Base-by-base conservation (phyloP, 1,140 invertebrate genomes). In the Drosophila virilis region DNA sequence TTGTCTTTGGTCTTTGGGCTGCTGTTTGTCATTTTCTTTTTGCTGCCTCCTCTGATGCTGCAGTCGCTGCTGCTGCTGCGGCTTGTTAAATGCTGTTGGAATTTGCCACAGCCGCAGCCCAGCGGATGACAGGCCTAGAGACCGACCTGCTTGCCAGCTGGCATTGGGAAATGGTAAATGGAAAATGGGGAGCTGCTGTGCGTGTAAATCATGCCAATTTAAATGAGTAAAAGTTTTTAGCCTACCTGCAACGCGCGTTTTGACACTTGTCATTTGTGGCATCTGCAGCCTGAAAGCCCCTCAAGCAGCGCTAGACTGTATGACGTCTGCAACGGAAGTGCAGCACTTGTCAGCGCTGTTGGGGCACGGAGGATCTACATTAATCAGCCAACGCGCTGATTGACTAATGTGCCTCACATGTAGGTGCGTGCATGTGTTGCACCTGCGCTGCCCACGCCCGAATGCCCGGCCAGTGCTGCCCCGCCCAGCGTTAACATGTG, bases 131-230 rank as follows among this genome's bases (percentile, higher is more conserved):
- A 70, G 52, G 32, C 10, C 8, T 42, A 40, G 42, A 43, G 43
- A 22, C 10, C 12, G 12, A 65, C 13, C n/a, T 28, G 40, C 6
- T 8, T 40, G 51, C 13, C n/a, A 52, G 3, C 37, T 28, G 42
- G 32, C 38, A 28, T 55, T 32, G 28, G 40, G 54, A 32, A 42
- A 64, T 40, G 33, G 9, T 33, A 51, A 51, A 51, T 48, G 42
- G 35, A 42, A 33, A 38, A 40, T n/a, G 38, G 15, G 45, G 28
- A 60, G 12, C 9, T 28, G 5, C 22, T 45, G 50, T 62, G 61
- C 71, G 70, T 80, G 83, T 89, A 88, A 89, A 88, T 88, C 83
- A 88, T 89, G 84, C 84, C 83, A 88, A 88, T 88, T 88, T 88
- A 82, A 88, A 88, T 89, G 84, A 88, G 79, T 76, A 43, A 54